phyloP scores from a whole-genome alignment of 2,888 invertebrate genomes.

The Glaucopsyche alexis region DNA sequence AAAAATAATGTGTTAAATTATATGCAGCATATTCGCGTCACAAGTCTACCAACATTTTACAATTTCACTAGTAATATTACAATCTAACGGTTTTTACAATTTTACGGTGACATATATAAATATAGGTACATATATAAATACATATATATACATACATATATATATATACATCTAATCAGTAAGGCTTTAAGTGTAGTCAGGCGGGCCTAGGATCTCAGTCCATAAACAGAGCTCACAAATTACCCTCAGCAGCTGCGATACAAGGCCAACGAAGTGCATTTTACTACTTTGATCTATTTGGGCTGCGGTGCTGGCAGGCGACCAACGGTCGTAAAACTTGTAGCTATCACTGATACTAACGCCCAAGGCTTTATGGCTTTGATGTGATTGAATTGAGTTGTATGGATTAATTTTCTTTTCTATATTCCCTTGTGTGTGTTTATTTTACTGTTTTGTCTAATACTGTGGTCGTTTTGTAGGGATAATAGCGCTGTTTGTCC shows the following conservation, averaged over 20 bases:
- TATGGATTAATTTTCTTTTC: slow-evolving; percentile 6
- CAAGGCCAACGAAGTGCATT: slow-evolving; percentile 30
- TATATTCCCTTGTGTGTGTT: background rate
- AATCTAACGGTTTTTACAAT: no score
- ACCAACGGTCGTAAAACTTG: slow-evolving; percentile 30
- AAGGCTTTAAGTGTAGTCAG: no score
- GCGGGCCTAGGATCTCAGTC: background rate
- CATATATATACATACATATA: no score
- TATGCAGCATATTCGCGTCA: no score
- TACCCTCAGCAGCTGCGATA: slow-evolving; percentile 18
- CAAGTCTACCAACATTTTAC: no score
- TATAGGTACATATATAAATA: no score
- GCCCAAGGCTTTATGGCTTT: background rate
- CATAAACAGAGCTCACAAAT: background rate
- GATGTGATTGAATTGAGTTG: slow-evolving; percentile 10
- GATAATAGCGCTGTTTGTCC: no score
- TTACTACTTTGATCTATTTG: slow-evolving; percentile 31
- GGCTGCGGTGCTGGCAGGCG: slow-evolving; percentile 30
- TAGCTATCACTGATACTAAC: slow-evolving; percentile 12
- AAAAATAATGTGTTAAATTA: no score
- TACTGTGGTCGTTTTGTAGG: background rate
- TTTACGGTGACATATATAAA: no score
- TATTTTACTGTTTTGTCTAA: background rate
- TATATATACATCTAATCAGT: no score
- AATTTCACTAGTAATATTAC: no score